Evolutionary conservation across 2,888 invertebrate genomes (phyloP).

Genomic region (Apamea epomidion): DNA sequence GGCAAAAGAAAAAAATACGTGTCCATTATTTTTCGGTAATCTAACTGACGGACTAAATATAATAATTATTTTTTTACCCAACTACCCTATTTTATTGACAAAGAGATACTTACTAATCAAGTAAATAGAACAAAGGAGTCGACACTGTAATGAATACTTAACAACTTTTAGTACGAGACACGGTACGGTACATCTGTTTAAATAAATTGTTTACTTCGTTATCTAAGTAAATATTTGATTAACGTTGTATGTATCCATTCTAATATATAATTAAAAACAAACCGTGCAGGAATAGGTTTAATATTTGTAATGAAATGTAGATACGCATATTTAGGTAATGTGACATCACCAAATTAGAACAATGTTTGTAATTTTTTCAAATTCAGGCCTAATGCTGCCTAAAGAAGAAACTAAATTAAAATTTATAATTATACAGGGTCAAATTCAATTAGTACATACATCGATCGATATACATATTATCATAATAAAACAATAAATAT

Average conservation of each 20-base stretch:
- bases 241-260: neutral
- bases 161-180: neutral
- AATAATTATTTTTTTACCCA: too few relatives aligned
- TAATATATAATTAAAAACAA: conserved; percentile 23
- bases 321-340: neutral
- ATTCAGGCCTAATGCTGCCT: neutral
- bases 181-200: conserved; percentile 25
- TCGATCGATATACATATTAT: too few relatives aligned
- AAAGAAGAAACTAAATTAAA: too few relatives aligned
- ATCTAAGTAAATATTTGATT: conserved; percentile 30
- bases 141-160: conserved; percentile 5
- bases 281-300: neutral
- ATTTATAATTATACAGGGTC: too few relatives aligned
- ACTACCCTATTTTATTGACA: neutral
- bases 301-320: neutral
- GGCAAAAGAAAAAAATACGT: too few relatives aligned
- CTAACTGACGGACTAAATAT: too few relatives aligned
- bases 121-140: neutral
- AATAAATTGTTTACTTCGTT: conserved; percentile 47
- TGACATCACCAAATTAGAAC: too few relatives aligned
- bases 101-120: conserved; percentile 7
- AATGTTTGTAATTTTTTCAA: neutral
- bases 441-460: too few relatives aligned
- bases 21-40: too few relatives aligned
- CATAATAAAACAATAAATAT: too few relatives aligned